These are phyloP conservation scores for Cataglyphis albicans DNA, from an alignment of 2,888 invertebrate genomes.

Conservation along the genomic window DNA sequence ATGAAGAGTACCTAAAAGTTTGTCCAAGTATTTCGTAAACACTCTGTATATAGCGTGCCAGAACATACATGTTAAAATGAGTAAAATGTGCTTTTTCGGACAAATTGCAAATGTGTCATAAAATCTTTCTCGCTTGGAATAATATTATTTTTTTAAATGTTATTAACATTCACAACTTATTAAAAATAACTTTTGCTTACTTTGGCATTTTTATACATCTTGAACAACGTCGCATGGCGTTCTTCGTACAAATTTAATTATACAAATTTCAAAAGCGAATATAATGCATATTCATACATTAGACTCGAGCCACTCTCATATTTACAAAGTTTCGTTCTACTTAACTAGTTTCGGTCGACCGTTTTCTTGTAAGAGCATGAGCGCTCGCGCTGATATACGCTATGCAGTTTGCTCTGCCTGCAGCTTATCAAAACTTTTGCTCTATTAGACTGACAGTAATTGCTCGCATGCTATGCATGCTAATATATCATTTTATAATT, in stretches of 20 bases:
- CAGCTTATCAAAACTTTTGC: constrained; percentile 38
- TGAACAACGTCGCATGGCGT: neutral
- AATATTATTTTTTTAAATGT: neutral
- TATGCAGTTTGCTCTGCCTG: constrained; percentile 8
- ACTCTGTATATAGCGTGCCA: neutral
- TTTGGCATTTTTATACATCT: neutral
- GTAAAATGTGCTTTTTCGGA: neutral
- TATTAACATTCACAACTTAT: neutral
- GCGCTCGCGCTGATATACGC: neutral
- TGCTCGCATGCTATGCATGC: neutral
- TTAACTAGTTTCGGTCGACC: constrained; percentile 44
- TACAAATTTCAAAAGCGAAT: constrained; percentile 13
- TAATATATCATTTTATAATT: constrained; percentile 9
- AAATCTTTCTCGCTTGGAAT: neutral
- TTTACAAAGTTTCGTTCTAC: constrained; percentile 37
- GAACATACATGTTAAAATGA: neutral
- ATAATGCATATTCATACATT: constrained; percentile 34
- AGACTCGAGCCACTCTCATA: constrained; percentile 1
- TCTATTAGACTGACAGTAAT: constrained; percentile 9
- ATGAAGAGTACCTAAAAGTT: too few relatives aligned
- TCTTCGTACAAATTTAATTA: neutral
- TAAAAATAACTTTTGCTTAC: neutral
- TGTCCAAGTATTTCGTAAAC: too few relatives aligned
- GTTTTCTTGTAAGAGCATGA: constrained; percentile 37
- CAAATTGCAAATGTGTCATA: neutral